Base-by-base conservation (phyloP, 2,797 vertebrate species). In the Arctocebus calabarensis region DNA sequence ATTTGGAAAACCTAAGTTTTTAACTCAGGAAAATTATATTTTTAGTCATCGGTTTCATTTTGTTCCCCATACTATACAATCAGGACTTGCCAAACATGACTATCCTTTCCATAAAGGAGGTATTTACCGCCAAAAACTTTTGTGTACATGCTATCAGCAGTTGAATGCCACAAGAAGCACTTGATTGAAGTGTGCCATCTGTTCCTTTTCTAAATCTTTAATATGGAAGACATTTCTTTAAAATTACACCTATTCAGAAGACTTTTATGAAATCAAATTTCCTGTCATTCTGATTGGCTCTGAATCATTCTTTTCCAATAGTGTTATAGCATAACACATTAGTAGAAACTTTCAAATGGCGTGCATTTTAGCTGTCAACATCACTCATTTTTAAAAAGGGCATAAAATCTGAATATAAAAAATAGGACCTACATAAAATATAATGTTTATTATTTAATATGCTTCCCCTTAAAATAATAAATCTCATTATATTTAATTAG, bases 1-100 rank as follows among this genome's bases (percentile, higher is more conserved):
- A 70, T 52, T 91, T 61, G 27, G 61, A 88, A 75, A 90, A 88
- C 27, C 13, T 55, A 75, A 88, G 85, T 64, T 95, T 94, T 43
- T 71, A 71, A 89, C 29, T 85, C 74, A 77, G 45, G 22, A 73
- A 78, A 83, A 8, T 86, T 92, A 84, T 37, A 78, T 68, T 75
- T 52, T 13, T 82, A 45, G 45, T 16, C 4, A 32, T 87, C 70
- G 94, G 23, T 71, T 90, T 93, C 27, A 61, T 61, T 82, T 70
- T 40, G 40, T 40, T 34, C 14, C 7, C 45, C 17, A 52, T 82
- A 52, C 22, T 48, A 17, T 70, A 73, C 32, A 34, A 70, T 90
- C 61, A 84, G 55, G 8, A 88, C 23, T 83, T 92, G 55, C 43
- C 74, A 66, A 83, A 86, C 19, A 23, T 52, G 19, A 77, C 27